Percentiles rank a stretch among this genome's conserved stretches.
Conservation (phyloP, 2,797 vertebrate species). For the Rhadinocentrus ornatus region DNA sequence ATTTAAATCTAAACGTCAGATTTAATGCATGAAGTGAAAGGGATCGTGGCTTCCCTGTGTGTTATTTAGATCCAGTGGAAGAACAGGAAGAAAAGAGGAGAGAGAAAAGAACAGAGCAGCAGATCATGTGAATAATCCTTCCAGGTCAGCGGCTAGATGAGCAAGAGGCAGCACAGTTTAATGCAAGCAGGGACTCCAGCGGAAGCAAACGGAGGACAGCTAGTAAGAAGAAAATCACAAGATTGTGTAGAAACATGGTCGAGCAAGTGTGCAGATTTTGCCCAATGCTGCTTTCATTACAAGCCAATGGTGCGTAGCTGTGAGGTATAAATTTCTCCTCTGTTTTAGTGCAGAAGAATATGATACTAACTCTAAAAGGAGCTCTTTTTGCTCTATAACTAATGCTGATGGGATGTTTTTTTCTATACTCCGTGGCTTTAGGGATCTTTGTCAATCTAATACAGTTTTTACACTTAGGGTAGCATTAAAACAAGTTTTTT, state of each 20-base stretch:
- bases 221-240: not conserved
- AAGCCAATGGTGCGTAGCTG: not conserved
- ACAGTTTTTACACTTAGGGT: not conserved
- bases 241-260: not conserved
- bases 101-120: constrained; percentile 28
- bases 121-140: constrained; percentile 66
- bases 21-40: constrained; percentile 38
- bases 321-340: not conserved
- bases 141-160: constrained; percentile 65
- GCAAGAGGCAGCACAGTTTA: constrained; percentile 47
- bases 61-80: constrained; percentile 27
- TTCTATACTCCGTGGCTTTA: not conserved
- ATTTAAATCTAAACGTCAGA: constrained; percentile 24
- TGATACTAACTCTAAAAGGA: not conserved
- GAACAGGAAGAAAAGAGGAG: not conserved
- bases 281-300: no score
- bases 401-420: no score
- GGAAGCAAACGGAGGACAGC: constrained; percentile 26
- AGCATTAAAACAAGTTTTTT: no score
- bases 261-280: not conserved
- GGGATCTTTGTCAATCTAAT: constrained; percentile 4
- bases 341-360: not conserved
- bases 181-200: constrained; percentile 26
- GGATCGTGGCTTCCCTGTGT: constrained; percentile 11
- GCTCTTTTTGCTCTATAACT: no score